phyloP scores from a whole-genome alignment of 2,888 invertebrate genomes.

The Keiferia lycopersicella region DNA sequence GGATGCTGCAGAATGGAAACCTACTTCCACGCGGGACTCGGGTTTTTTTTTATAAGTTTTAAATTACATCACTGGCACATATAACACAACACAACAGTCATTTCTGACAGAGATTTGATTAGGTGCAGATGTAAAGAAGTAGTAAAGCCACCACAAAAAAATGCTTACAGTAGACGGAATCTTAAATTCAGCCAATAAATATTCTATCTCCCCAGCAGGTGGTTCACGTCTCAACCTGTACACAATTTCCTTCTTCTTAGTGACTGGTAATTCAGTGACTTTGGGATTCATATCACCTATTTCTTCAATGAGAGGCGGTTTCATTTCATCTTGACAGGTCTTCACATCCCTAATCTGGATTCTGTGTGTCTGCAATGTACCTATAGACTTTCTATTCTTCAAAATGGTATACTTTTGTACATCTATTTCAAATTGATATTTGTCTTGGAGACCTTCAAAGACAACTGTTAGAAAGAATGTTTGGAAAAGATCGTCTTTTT shows the following conservation, averaged over 20 bases:
- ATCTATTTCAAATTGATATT: conserved; percentile 87
- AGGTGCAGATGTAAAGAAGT: neutral
- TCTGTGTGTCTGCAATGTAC: conserved; percentile 87
- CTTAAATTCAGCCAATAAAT: conserved; percentile 83
- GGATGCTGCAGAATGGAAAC: no score
- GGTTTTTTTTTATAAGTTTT: no score
- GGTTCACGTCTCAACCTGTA: conserved; percentile 83
- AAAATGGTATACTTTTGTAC: conserved; percentile 85
- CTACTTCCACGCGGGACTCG: no score
- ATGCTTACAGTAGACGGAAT: conserved; percentile 79
- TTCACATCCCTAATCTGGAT: conserved; percentile 86
- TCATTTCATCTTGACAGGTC: conserved; percentile 56
- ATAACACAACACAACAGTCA: no score
- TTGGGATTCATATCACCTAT: conserved; percentile 53
- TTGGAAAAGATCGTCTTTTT: conserved; percentile 85
- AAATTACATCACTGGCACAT: no score
- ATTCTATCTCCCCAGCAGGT: conserved; percentile 74
- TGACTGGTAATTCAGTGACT: conserved; percentile 33
- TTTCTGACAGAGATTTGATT: neutral
- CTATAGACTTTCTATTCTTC: conserved; percentile 88
- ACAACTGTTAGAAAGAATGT: conserved; percentile 90
- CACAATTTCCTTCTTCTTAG: conserved; percentile 70
- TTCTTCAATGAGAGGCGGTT: conserved; percentile 83
- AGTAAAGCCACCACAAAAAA: neutral
- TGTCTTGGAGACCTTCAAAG: conserved; percentile 87